phyloP scores from a whole-genome alignment of 64 coral and sea anemone species.

The Platygyra sinensis region DNA sequence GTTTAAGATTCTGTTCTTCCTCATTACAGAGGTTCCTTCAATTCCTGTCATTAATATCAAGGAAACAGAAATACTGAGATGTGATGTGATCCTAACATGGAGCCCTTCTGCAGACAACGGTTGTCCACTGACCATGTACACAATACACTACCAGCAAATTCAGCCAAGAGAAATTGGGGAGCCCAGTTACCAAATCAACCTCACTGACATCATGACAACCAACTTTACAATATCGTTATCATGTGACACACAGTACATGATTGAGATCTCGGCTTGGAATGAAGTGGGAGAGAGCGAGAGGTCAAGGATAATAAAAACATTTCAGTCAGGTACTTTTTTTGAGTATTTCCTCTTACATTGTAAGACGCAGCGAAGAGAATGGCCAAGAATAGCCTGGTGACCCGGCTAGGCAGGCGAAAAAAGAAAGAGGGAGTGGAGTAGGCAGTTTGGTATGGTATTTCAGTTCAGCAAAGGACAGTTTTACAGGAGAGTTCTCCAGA shows the following conservation, averaged over 20 bases:
- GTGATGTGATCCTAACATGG: not conserved
- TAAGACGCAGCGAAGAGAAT: too few species aligned
- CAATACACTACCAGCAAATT: not conserved
- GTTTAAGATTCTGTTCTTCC: not conserved
- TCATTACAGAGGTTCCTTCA: not conserved
- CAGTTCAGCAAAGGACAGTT: too few species aligned
- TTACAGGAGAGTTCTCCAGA: too few species aligned
- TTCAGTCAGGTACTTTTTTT: not conserved
- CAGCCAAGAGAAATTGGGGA: not conserved
- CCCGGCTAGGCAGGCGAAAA: too few species aligned
- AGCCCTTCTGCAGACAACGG: not conserved
- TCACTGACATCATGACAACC: not conserved
- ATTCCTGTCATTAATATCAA: not conserved
- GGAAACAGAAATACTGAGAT: not conserved
- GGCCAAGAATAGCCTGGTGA: too few species aligned
- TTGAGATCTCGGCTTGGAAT: conserved; percentile 9
- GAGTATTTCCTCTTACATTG: too few species aligned
- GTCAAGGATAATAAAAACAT: not conserved
- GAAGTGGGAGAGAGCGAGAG: conserved; percentile 1
- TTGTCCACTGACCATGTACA: conserved; percentile 16
- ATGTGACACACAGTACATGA: not conserved
- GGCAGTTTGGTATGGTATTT: too few species aligned
- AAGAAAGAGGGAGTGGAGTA: too few species aligned
- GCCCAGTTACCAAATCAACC: not conserved
- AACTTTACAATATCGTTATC: not conserved